Evolutionary conservation across 2,113 vertebrate genomes (phyloP).

Genomic region (Albula glossodonta): DNA sequence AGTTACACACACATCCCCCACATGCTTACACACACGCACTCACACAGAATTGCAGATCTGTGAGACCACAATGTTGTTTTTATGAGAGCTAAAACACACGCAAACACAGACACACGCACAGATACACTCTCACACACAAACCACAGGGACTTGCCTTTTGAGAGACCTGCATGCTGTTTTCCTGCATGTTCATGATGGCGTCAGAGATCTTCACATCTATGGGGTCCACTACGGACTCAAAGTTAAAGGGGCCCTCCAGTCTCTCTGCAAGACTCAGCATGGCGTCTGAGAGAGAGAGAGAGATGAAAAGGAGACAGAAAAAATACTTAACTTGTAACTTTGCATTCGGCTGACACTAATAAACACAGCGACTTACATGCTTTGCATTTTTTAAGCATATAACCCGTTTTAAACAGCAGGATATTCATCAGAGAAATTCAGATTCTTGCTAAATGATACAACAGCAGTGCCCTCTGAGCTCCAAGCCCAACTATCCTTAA

Average conservation of each 20-base stretch:
- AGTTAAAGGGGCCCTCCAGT: slow-evolving; percentile 95
- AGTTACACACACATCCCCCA: no score
- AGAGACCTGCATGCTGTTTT: slow-evolving; percentile 95
- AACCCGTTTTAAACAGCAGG: no score
- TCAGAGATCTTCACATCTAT: slow-evolving; percentile 97
- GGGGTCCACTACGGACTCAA: slow-evolving; percentile 93
- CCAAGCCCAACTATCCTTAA: no score
- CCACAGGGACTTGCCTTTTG: slow-evolving; percentile 77
- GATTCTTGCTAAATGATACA: no score
- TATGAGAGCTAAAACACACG: neutral
- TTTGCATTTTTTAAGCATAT: no score
- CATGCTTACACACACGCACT: no score
- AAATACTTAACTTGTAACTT: neutral
- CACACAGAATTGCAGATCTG: no score
- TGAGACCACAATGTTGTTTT: no score
- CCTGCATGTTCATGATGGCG: slow-evolving; percentile 99
- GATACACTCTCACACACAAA: neutral
- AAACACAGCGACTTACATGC: no score
- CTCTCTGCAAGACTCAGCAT: slow-evolving; percentile 90
- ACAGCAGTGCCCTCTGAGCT: no score
- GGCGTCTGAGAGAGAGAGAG: slow-evolving; percentile 70
- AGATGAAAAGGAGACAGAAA: neutral
- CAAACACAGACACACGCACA: neutral
- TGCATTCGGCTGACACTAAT: no score
- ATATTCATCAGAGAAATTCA: no score